Conservation (phyloP, 2,888 invertebrate species). For the Chrysolina oricalcia region DNA sequence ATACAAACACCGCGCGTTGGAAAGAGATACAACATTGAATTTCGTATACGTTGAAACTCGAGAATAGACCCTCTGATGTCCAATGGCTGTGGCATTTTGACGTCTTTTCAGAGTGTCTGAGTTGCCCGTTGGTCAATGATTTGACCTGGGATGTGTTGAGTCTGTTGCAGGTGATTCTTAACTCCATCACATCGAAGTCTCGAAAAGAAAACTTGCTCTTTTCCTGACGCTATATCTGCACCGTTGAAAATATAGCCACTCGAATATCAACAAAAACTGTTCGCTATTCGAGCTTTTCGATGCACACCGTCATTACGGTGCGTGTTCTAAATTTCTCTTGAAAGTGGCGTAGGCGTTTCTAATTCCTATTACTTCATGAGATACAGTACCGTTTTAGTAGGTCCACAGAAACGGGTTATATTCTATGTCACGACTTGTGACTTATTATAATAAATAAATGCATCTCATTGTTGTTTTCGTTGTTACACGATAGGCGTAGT, state of each 20-base stretch:
- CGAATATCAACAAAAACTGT: neutral
- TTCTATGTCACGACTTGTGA: conserved; percentile 41
- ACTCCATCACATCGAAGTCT: too few relatives aligned
- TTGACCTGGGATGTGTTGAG: too few relatives aligned
- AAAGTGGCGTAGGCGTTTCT: conserved; percentile 46
- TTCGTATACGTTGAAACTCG: too few relatives aligned
- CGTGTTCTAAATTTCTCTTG: conserved; percentile 46
- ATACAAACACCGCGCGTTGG: too few relatives aligned
- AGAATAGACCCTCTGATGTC: too few relatives aligned
- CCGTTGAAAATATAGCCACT: neutral
- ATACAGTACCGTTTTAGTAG: conserved; percentile 32
- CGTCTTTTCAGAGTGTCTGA: too few relatives aligned
- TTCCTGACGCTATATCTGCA: neutral
- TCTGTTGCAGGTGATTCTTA: too few relatives aligned
- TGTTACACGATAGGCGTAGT: conserved; percentile 8
- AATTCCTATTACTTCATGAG: conserved; percentile 43
- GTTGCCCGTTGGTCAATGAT: too few relatives aligned
- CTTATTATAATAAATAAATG: conserved; percentile 43
- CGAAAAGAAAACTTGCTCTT: too few relatives aligned
- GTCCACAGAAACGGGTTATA: conserved; percentile 27
- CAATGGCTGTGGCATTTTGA: too few relatives aligned
- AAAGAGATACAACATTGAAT: too few relatives aligned
- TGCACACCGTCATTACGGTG: conserved; percentile 26
- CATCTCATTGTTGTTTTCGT: conserved; percentile 41
- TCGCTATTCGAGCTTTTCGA: neutral